Evolutionary conservation across 23 tunicate species (phyloP).

Genomic region (Halocynthia roretzi): DNA sequence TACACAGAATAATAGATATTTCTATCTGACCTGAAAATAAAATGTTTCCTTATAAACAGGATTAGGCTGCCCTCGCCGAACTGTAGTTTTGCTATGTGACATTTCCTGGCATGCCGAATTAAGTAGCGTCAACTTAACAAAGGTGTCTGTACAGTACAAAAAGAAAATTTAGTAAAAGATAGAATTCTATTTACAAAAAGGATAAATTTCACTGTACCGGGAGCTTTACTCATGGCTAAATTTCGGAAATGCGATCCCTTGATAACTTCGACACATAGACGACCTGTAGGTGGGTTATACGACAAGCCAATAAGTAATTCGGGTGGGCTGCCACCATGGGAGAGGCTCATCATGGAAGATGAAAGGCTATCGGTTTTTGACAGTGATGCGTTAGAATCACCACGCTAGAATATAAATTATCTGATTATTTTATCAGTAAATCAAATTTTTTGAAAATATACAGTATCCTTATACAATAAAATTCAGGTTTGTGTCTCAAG

Average conservation of each 20-base stretch:
- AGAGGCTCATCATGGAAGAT: slow-evolving; percentile 39
- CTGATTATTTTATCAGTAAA: too few species aligned
- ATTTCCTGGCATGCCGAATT: slow-evolving; percentile 93
- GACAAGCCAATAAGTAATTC: slow-evolving; percentile 73
- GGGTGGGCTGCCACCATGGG: slow-evolving; percentile 89
- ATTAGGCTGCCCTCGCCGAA: slow-evolving; percentile 85
- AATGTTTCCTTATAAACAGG: slow-evolving; percentile 91
- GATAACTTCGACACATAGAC: slow-evolving; percentile 78
- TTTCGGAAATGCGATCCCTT: slow-evolving; percentile 93
- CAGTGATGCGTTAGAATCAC: slow-evolving; percentile 33
- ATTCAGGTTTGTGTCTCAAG: too few species aligned
- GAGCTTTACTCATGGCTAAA: slow-evolving; percentile 62
- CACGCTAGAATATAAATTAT: slow-evolving; percentile 21
- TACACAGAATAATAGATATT: too few species aligned
- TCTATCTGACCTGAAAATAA: slow-evolving; percentile 69
- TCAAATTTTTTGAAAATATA: too few species aligned
- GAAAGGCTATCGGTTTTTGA: slow-evolving; percentile 20
- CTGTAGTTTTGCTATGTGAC: slow-evolving; percentile 89
- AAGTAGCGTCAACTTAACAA: slow-evolving; percentile 68
- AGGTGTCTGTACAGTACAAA: slow-evolving; percentile 48
- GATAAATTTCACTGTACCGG: slow-evolving; percentile 29
- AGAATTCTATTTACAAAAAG: neutral
- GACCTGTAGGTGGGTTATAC: slow-evolving; percentile 85
- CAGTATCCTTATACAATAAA: too few species aligned
- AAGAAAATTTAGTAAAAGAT: neutral